Conservation (phyloP, 1,140 invertebrate genomes). For the Zaprionus inermis region DNA sequence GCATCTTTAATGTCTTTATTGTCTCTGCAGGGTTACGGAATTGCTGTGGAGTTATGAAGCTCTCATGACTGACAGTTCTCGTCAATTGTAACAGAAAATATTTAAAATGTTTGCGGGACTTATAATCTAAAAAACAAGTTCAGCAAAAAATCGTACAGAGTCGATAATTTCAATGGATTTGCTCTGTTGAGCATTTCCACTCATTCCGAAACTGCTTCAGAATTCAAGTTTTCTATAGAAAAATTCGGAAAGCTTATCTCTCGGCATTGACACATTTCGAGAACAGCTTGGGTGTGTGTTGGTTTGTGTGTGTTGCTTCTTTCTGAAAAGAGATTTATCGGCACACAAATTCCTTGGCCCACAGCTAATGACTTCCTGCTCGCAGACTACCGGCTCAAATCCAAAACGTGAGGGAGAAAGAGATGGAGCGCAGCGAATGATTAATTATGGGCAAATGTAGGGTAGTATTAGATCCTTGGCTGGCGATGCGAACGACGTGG, state of each 20-base stretch:
- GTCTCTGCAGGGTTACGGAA: not conserved
- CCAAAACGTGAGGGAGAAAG: conserved; percentile 12
- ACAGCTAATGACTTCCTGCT: conserved; percentile 69
- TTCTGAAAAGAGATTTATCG: conserved; percentile 32
- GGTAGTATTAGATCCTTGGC: conserved; percentile 67
- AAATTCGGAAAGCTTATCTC: not conserved
- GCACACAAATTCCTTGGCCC: conserved; percentile 34
- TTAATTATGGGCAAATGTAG: conserved; percentile 51
- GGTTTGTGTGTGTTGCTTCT: conserved; percentile 21
- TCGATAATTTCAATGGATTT: too few species aligned
- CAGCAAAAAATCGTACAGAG: too few species aligned
- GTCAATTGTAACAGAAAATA: not conserved
- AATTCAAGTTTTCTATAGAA: not conserved
- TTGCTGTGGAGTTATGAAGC: conserved; percentile 11
- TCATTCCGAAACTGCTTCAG: not conserved
- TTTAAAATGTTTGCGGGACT: not conserved
- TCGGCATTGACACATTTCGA: conserved; percentile 34
- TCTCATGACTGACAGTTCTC: not conserved
- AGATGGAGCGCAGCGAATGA: conserved; percentile 38
- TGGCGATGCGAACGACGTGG: conserved; percentile 23
- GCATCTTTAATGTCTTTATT: conserved; percentile 56
- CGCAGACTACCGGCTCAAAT: conserved; percentile 38
- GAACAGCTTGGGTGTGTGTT: conserved; percentile 26
- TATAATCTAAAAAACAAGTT: not conserved
- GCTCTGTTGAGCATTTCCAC: too few species aligned